Evolutionary conservation across 2,888 invertebrate genomes (phyloP), one percentile per base, ranked within the genome.

Genomic region (Clostera curtula): DNA sequence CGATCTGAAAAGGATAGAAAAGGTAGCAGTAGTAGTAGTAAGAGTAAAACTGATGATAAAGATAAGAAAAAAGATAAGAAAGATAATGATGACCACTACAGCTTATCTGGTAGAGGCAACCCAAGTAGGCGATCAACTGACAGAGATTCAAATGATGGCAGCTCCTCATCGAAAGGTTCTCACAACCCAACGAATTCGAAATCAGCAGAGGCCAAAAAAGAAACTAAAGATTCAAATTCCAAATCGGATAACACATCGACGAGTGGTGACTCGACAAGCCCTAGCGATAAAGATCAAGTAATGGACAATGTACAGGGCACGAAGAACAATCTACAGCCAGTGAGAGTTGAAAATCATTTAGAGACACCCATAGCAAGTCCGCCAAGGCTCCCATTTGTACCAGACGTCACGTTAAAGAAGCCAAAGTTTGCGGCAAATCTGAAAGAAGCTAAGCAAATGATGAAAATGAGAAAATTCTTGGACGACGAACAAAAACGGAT

Each of bases 131-230:
- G 93, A 24, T 93, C 93, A 0, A 91, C 92, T 0, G 93, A 92
- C 46, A 83, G 91, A 36, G 92, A 94, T 69, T 93, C 93, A 1
- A 93, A 92, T 45, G 93, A 92, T 58, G 93, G 90, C 6, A 86
- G 85, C 29, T 84, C 85, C 2, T 84, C 82, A 1, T 77, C 73
- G 0, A 84, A 83, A 63, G 76, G 84, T 2, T 76, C 76, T 2
- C 69, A 74, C 18, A 65, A 69, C 24, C 75, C 62, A 11, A 40
- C 70, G 1, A 63, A 46, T 33, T 56, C 72, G 0, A 82, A 80
- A 56, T 53, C 72, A 5, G 46, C 65, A n/a, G 70, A 68, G 26
- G 66, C 38, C 31, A 77, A 76, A 34, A 79, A 73, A 37, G 72
- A 71, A 22, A 65, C 72, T 36, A 82, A 86, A 59, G 49, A 65